Conservation (phyloP, 2,888 invertebrate genomes). For the Petrophora chlorosata region DNA sequence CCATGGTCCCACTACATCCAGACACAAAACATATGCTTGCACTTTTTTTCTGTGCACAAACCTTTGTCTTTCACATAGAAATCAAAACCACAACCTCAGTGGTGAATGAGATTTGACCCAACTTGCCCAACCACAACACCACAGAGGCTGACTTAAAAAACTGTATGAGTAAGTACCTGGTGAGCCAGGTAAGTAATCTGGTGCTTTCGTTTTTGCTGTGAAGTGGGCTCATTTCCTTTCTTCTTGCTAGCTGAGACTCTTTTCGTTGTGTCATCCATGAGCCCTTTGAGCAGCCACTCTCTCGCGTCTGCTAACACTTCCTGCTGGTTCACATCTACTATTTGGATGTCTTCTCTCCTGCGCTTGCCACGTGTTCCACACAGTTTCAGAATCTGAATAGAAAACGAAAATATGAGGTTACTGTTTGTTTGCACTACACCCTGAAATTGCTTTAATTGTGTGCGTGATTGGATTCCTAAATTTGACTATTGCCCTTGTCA, state of each 20-base stretch:
- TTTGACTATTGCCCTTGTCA: no score
- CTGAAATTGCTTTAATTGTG: no score
- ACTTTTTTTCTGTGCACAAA: no score
- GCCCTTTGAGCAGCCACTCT: slow-evolving; percentile 91
- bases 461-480: no score
- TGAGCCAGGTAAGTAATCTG: slow-evolving; percentile 98
- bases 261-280: slow-evolving; percentile 87
- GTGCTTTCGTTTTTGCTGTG: slow-evolving; percentile 92
- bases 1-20: no score
- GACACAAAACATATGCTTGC: no score
- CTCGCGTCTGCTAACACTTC: slow-evolving; percentile 91
- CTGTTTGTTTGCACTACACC: background rate
- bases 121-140: no score
- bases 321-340: slow-evolving; percentile 92
- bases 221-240: slow-evolving; percentile 85
- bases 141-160: no score
- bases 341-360: slow-evolving; percentile 86
- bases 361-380: slow-evolving; percentile 87
- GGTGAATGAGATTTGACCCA: no score
- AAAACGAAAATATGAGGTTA: slow-evolving; percentile 3
- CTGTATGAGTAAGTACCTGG: slow-evolving; percentile 84
- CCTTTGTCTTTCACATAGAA: no score
- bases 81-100: no score
- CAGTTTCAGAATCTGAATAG: slow-evolving; percentile 86
- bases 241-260: slow-evolving; percentile 80